Base-by-base conservation (phyloP, 2,888 invertebrate genomes). In the Dasysyrphus tricinctus region DNA sequence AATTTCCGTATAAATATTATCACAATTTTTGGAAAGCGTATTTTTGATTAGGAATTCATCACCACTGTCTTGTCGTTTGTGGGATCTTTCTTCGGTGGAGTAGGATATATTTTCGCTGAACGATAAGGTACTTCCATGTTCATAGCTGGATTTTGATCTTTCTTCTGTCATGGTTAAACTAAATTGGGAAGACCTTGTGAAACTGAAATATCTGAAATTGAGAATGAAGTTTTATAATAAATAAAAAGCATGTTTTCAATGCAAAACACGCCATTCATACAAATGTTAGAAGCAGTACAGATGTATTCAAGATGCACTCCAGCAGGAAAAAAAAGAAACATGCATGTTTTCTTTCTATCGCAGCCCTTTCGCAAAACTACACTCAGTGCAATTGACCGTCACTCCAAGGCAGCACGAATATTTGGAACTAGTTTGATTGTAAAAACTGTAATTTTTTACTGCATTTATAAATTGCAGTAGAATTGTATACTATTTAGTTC, bases 1-100 rank as follows among this genome's bases (percentile, higher is more conserved):
- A 83, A 97, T 94, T 92, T 97, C 97, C 90, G 96, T 94, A 92
- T 97, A 97, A 32, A 97, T 94, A 93, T 97, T 97, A 91, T 97
- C 97, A 90, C 97, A 29, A 54, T 86, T 86, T 19, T 54, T 74
- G 7, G 54, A 54, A 7, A 75, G 75, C 5, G 57, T 44, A 12
- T 75, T 86, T 67, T 79, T 81, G 9, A 74, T 67, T 1, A 72
- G 75, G 34, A 78, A 74, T 29, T 86, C 81, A 1, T 47, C 49
- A 29, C 3, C 11, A 16, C 11, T 65, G 5, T 47, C 32, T n/a
- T 16, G 24, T 19, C 24, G 39, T 9, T 6, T 61, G 9, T 24
- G 5, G 8, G 24, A 61, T 6, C 1, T 42, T 11, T 14, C 61
- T 42, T 37, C 61, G 42, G 24, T 61, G 19, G 42, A 24, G 12